These are phyloP conservation scores for Trachelus troglodyta DNA, from an alignment of 2,888 invertebrate genomes.

Conservation along the genomic window DNA sequence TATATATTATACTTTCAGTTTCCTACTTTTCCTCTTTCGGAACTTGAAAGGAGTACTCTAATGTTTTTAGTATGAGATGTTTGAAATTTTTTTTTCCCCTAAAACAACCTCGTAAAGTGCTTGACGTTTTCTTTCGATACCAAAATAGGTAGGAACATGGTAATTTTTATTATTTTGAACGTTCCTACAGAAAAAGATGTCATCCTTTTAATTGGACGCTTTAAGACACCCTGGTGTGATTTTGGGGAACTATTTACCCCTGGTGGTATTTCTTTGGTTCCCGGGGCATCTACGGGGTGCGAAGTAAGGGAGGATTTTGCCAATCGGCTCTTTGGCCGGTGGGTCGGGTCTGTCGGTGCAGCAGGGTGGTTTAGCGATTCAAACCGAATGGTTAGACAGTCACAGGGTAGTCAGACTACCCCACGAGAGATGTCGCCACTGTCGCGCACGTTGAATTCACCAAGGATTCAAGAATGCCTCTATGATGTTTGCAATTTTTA, in stretches of 20 bases:
- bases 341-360: constrained; percentile 63
- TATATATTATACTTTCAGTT: not conserved
- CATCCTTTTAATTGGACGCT: not conserved
- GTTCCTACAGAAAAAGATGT: not conserved
- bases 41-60: not conserved
- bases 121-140: not conserved
- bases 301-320: constrained; percentile 56
- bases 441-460: constrained; percentile 6
- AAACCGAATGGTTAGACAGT: not conserved
- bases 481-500: not conserved
- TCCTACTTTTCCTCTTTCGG: not conserved
- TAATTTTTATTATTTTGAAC: not conserved
- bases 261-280: constrained; percentile 54
- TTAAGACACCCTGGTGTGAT: constrained; percentile 51
- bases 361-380: constrained; percentile 47
- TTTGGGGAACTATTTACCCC: constrained; percentile 61
- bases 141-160: not conserved
- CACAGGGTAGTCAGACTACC: constrained; percentile 44
- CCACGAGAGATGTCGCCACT: constrained; percentile 62
- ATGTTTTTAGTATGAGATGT: not conserved
- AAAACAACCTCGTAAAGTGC: not conserved
- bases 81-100: not conserved
- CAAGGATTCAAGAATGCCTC: not conserved
- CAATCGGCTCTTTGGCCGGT: constrained; percentile 46
- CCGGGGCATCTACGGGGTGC: constrained; percentile 39